Conservation (phyloP, 2,113 vertebrate species). For the Sinocyclocheilus maitianheensis region DNA sequence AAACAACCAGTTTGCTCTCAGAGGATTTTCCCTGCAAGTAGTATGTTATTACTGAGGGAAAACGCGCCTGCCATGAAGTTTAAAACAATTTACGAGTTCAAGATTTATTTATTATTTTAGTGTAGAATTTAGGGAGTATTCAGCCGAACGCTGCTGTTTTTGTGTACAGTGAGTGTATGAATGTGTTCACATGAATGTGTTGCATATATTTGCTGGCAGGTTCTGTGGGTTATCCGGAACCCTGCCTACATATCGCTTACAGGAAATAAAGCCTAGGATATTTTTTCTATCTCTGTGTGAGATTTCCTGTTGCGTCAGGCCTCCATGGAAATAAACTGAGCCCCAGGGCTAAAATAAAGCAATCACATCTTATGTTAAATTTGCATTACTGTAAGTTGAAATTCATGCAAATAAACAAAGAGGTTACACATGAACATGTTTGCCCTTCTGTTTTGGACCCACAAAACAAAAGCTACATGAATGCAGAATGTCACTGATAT, state of each 20-base stretch:
- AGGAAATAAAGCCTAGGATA: neutral
- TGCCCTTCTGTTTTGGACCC: slow-evolving; percentile 5
- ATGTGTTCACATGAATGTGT: neutral
- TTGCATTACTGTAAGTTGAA: neutral
- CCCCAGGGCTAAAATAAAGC: neutral
- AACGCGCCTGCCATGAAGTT: neutral
- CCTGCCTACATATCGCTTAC: neutral
- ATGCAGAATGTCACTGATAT: slow-evolving; percentile 12
- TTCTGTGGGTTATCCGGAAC: neutral
- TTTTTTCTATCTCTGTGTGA: neutral
- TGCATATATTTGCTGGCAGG: neutral
- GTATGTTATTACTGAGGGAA: neutral
- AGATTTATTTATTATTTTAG: slow-evolving; percentile 5
- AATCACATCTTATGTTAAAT: neutral
- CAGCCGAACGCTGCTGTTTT: neutral
- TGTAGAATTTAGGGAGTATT: neutral
- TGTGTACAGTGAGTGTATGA: neutral
- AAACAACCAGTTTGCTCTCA: neutral
- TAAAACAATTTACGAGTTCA: neutral
- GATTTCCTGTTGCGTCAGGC: neutral
- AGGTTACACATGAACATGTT: neutral
- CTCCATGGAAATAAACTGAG: neutral
- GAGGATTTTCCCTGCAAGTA: neutral
- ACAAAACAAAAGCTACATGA: slow-evolving; percentile 15
- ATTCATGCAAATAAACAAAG: neutral